Evolutionary conservation across 1,140 invertebrate genomes (phyloP).

Genomic region (Harpegnathos saltator): DNA sequence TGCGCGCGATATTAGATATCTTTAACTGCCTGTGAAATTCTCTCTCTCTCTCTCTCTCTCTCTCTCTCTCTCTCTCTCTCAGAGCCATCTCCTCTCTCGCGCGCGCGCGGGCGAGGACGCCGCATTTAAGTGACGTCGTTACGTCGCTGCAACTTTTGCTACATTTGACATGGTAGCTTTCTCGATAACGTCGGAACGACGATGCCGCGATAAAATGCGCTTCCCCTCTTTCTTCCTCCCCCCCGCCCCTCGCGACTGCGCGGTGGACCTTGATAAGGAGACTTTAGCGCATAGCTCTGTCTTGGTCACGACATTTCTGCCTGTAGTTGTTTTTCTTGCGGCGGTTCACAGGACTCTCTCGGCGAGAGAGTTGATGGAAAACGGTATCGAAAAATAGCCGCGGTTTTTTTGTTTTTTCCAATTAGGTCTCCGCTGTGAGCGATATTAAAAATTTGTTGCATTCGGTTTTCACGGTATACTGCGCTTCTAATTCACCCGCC

Average conservation of each 20-base stretch:
- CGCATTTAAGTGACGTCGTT: slow-evolving; percentile 37
- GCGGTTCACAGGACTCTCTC: no score
- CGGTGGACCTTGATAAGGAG: slow-evolving; percentile 15
- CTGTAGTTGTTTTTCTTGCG: no score
- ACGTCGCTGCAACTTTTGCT: slow-evolving; percentile 18
- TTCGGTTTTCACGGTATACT: background rate
- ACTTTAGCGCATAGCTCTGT: slow-evolving; percentile 1
- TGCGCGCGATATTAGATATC: slow-evolving; percentile 49
- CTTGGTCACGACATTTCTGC: no score
- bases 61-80: slow-evolving; percentile 41
- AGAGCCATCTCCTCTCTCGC: slow-evolving; percentile 9
- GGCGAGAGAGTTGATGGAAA: no score
- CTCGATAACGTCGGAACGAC: slow-evolving; percentile 37
- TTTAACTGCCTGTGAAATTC: slow-evolving; percentile 57
- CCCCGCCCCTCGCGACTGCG: no score
- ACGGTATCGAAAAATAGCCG: no score
- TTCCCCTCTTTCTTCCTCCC: no score
- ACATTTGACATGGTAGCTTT: slow-evolving; percentile 47
- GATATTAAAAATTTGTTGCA: background rate
- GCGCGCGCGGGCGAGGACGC: no score
- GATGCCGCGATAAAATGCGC: slow-evolving; percentile 7
- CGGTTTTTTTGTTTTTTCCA: background rate
- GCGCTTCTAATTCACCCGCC: background rate
- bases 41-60: no score
- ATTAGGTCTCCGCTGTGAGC: background rate